phyloP scores from a whole-genome alignment of 2,888 invertebrate species.

The Tachina lurida region DNA sequence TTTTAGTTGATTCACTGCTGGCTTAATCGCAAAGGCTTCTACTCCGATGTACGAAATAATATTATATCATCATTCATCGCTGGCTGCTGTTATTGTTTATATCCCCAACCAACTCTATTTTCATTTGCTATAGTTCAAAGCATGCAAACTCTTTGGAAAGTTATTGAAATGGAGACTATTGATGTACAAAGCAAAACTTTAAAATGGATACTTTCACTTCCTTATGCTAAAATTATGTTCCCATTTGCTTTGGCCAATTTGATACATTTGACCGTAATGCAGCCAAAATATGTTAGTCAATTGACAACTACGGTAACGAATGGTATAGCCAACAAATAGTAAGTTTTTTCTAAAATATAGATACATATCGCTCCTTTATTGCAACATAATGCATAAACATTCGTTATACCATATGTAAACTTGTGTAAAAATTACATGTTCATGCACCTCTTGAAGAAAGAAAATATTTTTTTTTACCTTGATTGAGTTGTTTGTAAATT shows the following conservation, averaged over 20 bases:
- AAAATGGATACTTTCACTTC: constrained; percentile 68
- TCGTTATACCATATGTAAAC: too few relatives aligned
- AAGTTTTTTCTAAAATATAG: constrained; percentile 48
- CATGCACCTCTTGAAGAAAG: too few relatives aligned
- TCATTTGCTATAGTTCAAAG: constrained; percentile 75
- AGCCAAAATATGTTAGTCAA: constrained; percentile 53
- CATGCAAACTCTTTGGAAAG: constrained; percentile 73
- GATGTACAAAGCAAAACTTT: constrained; percentile 22
- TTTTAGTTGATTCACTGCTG: constrained; percentile 75
- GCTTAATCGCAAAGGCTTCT: constrained; percentile 66
- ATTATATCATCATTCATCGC: constrained; percentile 76
- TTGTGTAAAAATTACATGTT: too few relatives aligned
- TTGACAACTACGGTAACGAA: constrained; percentile 61
- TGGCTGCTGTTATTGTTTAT: constrained; percentile 75
- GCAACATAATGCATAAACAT: too few relatives aligned
- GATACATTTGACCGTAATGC: constrained; percentile 68
- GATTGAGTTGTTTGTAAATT: too few relatives aligned
- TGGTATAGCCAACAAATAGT: constrained; percentile 69
- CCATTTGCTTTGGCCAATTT: constrained; percentile 72
- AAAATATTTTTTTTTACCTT: too few relatives aligned
- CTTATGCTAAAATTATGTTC: constrained; percentile 72
- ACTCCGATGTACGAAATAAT: constrained; percentile 70
- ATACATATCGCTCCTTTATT: neutral
- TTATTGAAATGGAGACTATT: constrained; percentile 36
- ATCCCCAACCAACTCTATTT: constrained; percentile 75